Percentiles rank a stretch among this genome's conserved stretches.
These are phyloP conservation scores for Listronotus bonariensis DNA, from an alignment of 1,140 invertebrate genomes.

Conservation along the genomic window DNA sequence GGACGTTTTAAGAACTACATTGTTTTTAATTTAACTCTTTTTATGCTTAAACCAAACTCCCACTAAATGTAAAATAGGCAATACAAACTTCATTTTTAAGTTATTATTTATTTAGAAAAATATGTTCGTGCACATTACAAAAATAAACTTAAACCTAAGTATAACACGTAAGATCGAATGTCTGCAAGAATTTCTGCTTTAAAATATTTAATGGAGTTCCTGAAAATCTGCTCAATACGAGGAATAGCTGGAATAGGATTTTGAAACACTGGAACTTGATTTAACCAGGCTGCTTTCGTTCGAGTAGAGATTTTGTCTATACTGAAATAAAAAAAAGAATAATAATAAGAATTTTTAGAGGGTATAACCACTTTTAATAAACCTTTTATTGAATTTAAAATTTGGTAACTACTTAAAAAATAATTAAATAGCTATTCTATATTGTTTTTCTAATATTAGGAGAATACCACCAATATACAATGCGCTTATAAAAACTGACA, in stretches of 20 bases:
- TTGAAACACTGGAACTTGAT: background rate
- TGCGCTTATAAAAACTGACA: too few relatives aligned
- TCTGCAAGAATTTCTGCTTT: slow-evolving; percentile 2
- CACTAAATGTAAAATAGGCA: too few relatives aligned
- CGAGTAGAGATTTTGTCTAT: slow-evolving; percentile 27
- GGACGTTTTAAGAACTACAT: too few relatives aligned
- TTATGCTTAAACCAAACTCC: too few relatives aligned
- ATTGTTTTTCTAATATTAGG: too few relatives aligned
- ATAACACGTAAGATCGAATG: slow-evolving; percentile 14
- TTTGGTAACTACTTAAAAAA: too few relatives aligned
- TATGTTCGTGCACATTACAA: slow-evolving; percentile 20
- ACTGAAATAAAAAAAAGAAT: slow-evolving; percentile 28
- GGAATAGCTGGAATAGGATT: slow-evolving; percentile 16
- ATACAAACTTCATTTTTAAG: background rate
- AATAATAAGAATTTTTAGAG: too few relatives aligned
- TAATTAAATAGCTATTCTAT: too few relatives aligned
- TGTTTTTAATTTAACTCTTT: too few relatives aligned
- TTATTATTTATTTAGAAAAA: slow-evolving; percentile 20
- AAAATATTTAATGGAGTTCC: background rate
- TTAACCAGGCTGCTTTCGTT: slow-evolving; percentile 30
- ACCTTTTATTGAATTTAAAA: too few relatives aligned
- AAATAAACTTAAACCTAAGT: slow-evolving; percentile 20
- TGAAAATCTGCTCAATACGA: slow-evolving; percentile 14
- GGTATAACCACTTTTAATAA: too few relatives aligned
- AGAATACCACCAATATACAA: too few relatives aligned